Percentiles rank a stretch among this genome's conserved stretches.
Conservation (phyloP, 1,140 invertebrate species). For the Drosophila sp. region DNA sequence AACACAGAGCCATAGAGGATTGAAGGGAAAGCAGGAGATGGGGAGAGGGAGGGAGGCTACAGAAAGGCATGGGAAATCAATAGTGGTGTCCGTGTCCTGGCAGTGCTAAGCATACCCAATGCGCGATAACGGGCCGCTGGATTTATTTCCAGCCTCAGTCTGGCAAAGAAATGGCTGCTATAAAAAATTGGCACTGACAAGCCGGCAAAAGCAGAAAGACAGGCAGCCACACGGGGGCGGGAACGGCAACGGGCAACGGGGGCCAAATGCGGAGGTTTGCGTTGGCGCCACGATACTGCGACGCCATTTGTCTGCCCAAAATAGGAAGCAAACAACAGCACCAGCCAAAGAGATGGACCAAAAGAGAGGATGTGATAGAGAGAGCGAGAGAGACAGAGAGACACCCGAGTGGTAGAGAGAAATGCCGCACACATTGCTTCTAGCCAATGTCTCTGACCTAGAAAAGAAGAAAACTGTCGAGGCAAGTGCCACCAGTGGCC, state of each 20-base stretch:
- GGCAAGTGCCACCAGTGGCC: not conserved
- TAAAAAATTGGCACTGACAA: conserved; percentile 29
- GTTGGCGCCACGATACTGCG: conserved; percentile 26
- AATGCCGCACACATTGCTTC: conserved; percentile 20
- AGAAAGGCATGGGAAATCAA: conserved; percentile 23
- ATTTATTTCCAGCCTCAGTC: conserved; percentile 22
- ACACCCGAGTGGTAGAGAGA: not conserved
- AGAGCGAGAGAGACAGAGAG: not conserved
- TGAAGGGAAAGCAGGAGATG: not conserved
- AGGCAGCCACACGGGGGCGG: too few relatives aligned
- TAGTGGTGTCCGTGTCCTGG: conserved; percentile 7
- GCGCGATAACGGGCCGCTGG: conserved; percentile 21
- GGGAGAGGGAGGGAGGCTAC: not conserved
- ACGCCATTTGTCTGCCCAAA: conserved; percentile 33
- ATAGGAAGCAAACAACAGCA: conserved; percentile 17
- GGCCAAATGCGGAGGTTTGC: not conserved
- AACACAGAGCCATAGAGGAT: not conserved
- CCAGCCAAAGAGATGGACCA: not conserved
- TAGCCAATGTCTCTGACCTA: conserved; percentile 23
- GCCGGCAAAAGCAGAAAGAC: conserved; percentile 15
- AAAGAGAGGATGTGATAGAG: not conserved
- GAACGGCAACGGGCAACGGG: not conserved
- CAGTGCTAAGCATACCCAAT: conserved; percentile 17
- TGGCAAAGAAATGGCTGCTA: conserved; percentile 22
- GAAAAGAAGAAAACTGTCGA: conserved; percentile 7